Evolutionary conservation across 1,140 invertebrate genomes (phyloP).

Genomic region (Temnothorax longispinosus): DNA sequence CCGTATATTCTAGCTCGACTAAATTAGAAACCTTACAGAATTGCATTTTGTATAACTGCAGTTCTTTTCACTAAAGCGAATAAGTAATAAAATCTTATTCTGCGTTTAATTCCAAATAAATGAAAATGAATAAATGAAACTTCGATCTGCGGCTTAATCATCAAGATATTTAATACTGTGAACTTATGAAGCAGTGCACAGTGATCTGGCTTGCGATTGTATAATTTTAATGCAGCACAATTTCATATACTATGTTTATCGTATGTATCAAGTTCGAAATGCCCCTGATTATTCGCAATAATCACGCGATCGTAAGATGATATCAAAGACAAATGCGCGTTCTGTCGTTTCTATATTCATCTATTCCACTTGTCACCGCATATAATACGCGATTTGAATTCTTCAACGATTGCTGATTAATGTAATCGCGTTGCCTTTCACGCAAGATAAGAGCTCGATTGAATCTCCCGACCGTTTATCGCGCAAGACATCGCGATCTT

Average conservation of each 20-base stretch:
- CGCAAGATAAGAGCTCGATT: neutral
- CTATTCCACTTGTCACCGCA: slow-evolving; percentile 1
- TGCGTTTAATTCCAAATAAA: neutral
- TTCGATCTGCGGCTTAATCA: neutral
- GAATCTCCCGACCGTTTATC: neutral
- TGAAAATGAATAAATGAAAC: neutral
- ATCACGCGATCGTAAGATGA: slow-evolving; percentile 21
- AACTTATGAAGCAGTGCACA: neutral
- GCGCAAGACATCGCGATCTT: neutral
- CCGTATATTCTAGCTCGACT: neutral
- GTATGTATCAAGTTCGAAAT: slow-evolving; percentile 17
- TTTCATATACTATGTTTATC: neutral
- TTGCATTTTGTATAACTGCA: neutral
- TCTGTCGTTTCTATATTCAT: neutral
- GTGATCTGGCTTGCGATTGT: neutral
- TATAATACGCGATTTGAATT: slow-evolving; percentile 7
- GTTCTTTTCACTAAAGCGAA: neutral
- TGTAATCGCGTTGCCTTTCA: neutral
- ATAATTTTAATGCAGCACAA: neutral
- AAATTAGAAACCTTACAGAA: neutral
- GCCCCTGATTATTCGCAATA: neutral
- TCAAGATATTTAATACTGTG: neutral
- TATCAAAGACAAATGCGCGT: slow-evolving; percentile 5
- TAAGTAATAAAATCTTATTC: neutral
- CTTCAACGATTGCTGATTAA: neutral